Percentiles rank a stretch among this genome's conserved stretches.
phyloP scores from a whole-genome alignment of 1,140 invertebrate genomes.

The Megathymus violae region DNA sequence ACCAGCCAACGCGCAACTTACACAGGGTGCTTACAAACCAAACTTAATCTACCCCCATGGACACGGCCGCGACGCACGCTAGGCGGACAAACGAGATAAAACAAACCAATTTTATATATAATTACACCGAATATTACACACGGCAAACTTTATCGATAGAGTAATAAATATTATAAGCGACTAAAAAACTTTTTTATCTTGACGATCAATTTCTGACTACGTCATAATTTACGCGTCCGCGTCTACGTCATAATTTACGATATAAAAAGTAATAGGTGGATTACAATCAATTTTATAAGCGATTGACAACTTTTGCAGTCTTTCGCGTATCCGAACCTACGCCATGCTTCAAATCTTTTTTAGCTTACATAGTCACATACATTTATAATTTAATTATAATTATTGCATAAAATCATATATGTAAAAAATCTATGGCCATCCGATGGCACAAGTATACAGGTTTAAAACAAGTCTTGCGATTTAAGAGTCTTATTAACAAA shows the following conservation, averaged over 20 bases:
- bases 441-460: slow-evolving; percentile 9
- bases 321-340: slow-evolving; percentile 4
- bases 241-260: too few relatives aligned
- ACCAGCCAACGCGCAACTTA: slow-evolving; percentile 38
- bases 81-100: slow-evolving; percentile 47
- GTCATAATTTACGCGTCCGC: too few relatives aligned
- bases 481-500: slow-evolving; percentile 9
- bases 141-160: not conserved
- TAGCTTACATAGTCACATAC: slow-evolving; percentile 14
- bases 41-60: slow-evolving; percentile 59
- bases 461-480: slow-evolving; percentile 30
- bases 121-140: slow-evolving; percentile 1
- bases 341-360: slow-evolving; percentile 23
- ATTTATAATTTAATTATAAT: not conserved
- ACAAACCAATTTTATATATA: slow-evolving; percentile 19
- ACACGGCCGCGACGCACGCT: slow-evolving; percentile 46
- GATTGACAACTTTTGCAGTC: slow-evolving; percentile 27
- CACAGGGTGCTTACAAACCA: slow-evolving; percentile 74
- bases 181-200: not conserved
- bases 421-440: slow-evolving; percentile 22
- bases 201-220: too few relatives aligned
- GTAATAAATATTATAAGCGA: not conserved
- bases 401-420: slow-evolving; percentile 29
- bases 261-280: slow-evolving; percentile 9
- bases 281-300: slow-evolving; percentile 31